A percentile compares a stretch with the other conserved stretches of the same genome.
These are phyloP conservation scores for Pteria penguin DNA, from an alignment of 2,888 invertebrate genomes.

Conservation along the genomic window DNA sequence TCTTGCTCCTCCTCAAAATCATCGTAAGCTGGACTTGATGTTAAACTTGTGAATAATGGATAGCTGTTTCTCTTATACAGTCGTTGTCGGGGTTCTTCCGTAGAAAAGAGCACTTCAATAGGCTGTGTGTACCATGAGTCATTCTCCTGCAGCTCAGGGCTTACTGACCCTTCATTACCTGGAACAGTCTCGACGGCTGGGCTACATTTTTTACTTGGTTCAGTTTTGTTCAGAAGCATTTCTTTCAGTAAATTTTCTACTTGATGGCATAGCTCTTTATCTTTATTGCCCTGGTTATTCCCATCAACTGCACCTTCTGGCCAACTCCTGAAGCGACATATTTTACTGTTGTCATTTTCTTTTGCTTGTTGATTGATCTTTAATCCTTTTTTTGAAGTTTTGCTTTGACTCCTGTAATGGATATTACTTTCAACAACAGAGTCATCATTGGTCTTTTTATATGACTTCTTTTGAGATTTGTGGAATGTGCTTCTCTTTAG, in stretches of 20 bases:
- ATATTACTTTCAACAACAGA: neutral
- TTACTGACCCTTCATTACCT: constrained; percentile 40
- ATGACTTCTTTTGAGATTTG: neutral
- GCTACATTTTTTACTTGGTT: neutral
- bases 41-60: constrained; percentile 41
- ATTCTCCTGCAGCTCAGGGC: constrained; percentile 68
- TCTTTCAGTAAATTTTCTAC: constrained; percentile 64
- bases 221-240: constrained; percentile 44
- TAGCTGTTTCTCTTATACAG: constrained; percentile 67
- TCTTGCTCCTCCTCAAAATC: neutral
- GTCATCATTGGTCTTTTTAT: neutral
- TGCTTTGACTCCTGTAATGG: neutral
- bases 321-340: constrained; percentile 48
- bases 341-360: constrained; percentile 9
- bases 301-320: constrained; percentile 9
- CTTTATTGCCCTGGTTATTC: constrained; percentile 12
- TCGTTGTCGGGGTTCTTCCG: constrained; percentile 54
- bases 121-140: constrained; percentile 72
- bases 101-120: constrained; percentile 59
- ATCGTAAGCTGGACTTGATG: neutral
- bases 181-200: neutral
- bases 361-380: constrained; percentile 17
- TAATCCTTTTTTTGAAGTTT: neutral
- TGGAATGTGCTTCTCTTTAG: neutral
- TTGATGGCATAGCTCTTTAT: constrained; percentile 58